Evolutionary conservation across 1,140 invertebrate species (phyloP).

Genomic region (Rhagoletis zephyria): DNA sequence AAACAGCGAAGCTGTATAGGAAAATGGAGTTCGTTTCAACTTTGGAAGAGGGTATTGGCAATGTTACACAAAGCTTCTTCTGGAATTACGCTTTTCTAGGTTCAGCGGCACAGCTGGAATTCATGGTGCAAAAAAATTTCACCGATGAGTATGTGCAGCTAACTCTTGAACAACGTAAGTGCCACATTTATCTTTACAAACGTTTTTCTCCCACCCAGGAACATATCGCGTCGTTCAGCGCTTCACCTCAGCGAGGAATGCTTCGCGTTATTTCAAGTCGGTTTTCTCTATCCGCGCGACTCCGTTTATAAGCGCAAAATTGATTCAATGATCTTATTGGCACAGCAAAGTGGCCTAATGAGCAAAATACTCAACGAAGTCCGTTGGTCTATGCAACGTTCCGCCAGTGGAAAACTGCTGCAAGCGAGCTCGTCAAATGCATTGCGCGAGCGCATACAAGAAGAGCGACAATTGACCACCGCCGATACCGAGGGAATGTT

Average conservation of each 20-base stretch:
- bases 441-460: slow-evolving; percentile 71
- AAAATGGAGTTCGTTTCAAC: slow-evolving; percentile 79
- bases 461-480: slow-evolving; percentile 81
- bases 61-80: slow-evolving; percentile 81
- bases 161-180: neutral
- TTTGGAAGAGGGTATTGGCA: slow-evolving; percentile 78
- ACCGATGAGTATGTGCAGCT: slow-evolving; percentile 75
- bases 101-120: slow-evolving; percentile 79
- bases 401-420: slow-evolving; percentile 76
- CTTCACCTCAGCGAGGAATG: slow-evolving; percentile 82
- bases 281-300: slow-evolving; percentile 77
- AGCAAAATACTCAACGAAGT: slow-evolving; percentile 80
- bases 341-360: slow-evolving; percentile 79
- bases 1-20: slow-evolving; percentile 77
- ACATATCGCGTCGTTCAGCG: slow-evolving; percentile 76
- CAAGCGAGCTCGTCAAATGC: slow-evolving; percentile 72
- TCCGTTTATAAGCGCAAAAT: slow-evolving; percentile 78
- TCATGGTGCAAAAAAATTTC: slow-evolving; percentile 81
- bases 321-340: slow-evolving; percentile 76
- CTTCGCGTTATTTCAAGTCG: slow-evolving; percentile 80
- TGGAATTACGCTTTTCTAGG: slow-evolving; percentile 83
- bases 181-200: neutral
- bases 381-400: slow-evolving; percentile 80
- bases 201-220: slow-evolving; percentile 61
- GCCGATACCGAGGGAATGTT: slow-evolving; percentile 87